These are phyloP conservation scores for Adineta ricciae DNA, from an alignment of 2,888 invertebrate species.

Conservation along the genomic window DNA sequence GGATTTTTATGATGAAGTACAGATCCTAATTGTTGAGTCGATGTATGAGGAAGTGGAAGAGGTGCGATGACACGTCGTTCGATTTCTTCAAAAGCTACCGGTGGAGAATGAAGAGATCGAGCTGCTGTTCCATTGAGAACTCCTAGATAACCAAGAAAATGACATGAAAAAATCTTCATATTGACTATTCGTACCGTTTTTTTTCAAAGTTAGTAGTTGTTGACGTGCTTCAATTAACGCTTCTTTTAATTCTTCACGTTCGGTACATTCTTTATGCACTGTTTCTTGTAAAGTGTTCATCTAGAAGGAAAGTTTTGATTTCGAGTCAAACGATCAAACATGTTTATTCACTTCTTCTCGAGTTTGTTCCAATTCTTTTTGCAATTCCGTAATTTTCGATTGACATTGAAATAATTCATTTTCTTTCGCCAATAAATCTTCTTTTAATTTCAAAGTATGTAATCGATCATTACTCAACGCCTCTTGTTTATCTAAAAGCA, in stretches of 20 bases:
- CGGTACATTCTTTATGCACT: slow-evolving; percentile 30
- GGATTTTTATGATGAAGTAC: background rate
- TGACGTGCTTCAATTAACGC: slow-evolving; percentile 23
- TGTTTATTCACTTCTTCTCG: slow-evolving; percentile 22
- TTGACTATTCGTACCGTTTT: background rate
- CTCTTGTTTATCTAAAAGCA: background rate
- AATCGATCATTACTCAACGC: background rate
- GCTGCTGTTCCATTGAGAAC: background rate
- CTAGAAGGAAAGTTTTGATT: background rate
- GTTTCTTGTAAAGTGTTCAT: slow-evolving; percentile 30
- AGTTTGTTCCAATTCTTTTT: background rate
- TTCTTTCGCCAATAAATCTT: slow-evolving; percentile 25
- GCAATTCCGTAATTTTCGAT: background rate
- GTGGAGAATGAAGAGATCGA: background rate
- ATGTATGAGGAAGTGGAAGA: background rate
- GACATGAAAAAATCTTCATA: no score
- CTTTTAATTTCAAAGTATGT: slow-evolving; percentile 11
- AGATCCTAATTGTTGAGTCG: background rate
- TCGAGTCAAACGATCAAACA: no score
- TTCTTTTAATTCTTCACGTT: slow-evolving; percentile 31
- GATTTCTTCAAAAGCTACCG: background rate
- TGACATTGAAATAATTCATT: background rate
- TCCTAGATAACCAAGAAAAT: background rate
- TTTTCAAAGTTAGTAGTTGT: slow-evolving; percentile 25
- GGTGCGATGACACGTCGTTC: background rate